These are phyloP conservation scores for Hemiscyllium ocellatum DNA, from an alignment of 2,113 vertebrate genomes.

Conservation along the genomic window DNA sequence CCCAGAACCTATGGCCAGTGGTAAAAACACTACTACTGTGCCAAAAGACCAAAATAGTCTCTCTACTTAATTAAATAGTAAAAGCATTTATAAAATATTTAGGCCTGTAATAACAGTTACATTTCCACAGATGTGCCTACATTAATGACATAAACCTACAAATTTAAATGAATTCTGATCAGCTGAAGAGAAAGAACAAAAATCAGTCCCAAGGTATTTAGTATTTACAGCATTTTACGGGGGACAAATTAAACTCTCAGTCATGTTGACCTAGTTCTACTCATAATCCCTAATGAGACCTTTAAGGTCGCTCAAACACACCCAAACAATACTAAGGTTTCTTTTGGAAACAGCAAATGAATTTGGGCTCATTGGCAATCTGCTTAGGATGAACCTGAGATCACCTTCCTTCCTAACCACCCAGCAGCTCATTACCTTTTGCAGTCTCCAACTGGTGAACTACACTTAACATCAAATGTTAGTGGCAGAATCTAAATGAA, in stretches of 20 bases:
- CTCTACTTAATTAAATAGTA: no score
- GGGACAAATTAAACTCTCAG: not conserved
- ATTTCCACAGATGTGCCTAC: not conserved
- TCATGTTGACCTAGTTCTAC: not conserved
- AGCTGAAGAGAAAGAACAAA: not conserved
- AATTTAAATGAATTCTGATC: not conserved
- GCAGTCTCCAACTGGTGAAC: not conserved
- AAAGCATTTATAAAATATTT: no score
- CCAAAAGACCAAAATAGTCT: no score
- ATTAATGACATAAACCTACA: not conserved
- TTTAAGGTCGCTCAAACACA: not conserved
- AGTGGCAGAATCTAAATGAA: not conserved
- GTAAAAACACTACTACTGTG: no score
- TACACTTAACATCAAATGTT: not conserved
- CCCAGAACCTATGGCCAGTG: no score
- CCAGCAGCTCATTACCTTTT: not conserved
- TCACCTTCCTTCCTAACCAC: not conserved
- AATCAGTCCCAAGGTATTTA: not conserved
- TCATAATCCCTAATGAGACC: not conserved
- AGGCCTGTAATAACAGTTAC: not conserved
- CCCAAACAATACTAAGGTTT: not conserved
- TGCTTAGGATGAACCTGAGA: not conserved
- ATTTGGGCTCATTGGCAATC: not conserved
- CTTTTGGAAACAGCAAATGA: not conserved
- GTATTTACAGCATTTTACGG: not conserved